Evolutionary conservation across 64 coral and sea anemone species (phyloP), one percentile per base, ranked within the genome.

Genomic region (Montipora foliosa): DNA sequence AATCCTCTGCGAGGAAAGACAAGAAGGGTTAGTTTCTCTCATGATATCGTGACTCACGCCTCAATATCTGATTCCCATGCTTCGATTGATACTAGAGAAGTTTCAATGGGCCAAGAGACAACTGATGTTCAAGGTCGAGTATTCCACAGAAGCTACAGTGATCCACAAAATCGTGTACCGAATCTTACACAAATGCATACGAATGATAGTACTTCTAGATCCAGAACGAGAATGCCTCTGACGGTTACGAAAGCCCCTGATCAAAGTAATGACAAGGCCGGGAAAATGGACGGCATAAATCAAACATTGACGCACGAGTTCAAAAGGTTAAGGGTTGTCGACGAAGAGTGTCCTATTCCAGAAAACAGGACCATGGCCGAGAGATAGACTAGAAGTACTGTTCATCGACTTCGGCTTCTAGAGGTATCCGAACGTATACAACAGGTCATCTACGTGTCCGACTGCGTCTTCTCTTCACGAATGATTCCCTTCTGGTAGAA

Each of bases 1-100:
- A 61, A 29, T 60, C 19, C 17, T n/a, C 47, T 24, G 5, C 6
- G 14, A 71, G 46, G 16, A 71, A 64, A 49, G 5, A 16, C 16
- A 13, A 78, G 76, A 8, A 78, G 82, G 44, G 82, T 85, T 12
- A 85, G 82, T 10, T 85, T 85, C 17, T 85, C 82, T 16, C 37
- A 37, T 37, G 14, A 62, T 44, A 6, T 37, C 11, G 79, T 64
- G 1, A 15, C 3, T 64, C 57, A 62, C 13, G 10, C 82, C 21
- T 85, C 70, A 4, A 85, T 49, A 49, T 59, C 64, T 4, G 47
- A 49, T 3, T 57, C 11, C 53, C 64, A 44, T 68, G 61, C 13
- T 2, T 68, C 29, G 16, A 84, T 25, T 47, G 13, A 44, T 19
- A 22, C 7, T 15, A 29, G 67, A 47, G 29, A 67, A 48, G 81